Base-by-base conservation (phyloP, 2,797 vertebrate species). In the Brachymystax lenok region DNA sequence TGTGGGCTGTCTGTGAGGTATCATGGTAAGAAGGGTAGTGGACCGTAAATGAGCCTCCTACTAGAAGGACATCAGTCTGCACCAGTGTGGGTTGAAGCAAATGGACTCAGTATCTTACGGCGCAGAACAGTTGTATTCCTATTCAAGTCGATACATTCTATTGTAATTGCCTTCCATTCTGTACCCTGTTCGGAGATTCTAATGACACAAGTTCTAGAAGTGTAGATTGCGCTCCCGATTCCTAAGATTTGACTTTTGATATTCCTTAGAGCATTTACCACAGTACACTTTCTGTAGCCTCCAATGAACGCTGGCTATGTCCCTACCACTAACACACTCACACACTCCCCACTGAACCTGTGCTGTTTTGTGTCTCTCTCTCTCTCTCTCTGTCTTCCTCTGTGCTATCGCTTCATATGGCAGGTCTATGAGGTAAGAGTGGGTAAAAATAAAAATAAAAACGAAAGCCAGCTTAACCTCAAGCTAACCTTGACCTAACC, bases 391-490 rank as follows among this genome's bases (percentile, higher is more conserved):
- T 84, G 51, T 91, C 84, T 86, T 88, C 81, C 90, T 92, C 95
- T 95, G 94, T 92, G 94, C 95, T 95, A 92, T 94, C 93, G 78
- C 94, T 95, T 94, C 94, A 93, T 93, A 91, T 77, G 95, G 94
- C 96, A 99, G 98, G 98, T 99, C 87, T 97, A 96, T 82, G 98
- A 99, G 98, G 98, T 99, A 99, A 99, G 98, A 93, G 73, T 84
- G 93, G 93, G 76, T 74, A 74, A 87, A 13, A 82, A 6, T 1
- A 16, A 69, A 69, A 52, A 27, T 81, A 63, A 82, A 72, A 17
- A 74, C 81, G 77, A 73, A 19, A 74, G 80, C 8, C 14, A 30
- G 16, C 71, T 13, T 24, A 4, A 4, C 71, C 52, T n/a, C 4
- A 1, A 52, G 67, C 70, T 59, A 80, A 90, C 84, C 91, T 83